Conservation (phyloP, 2,797 vertebrate genomes). For the Danio jaintianensis region DNA sequence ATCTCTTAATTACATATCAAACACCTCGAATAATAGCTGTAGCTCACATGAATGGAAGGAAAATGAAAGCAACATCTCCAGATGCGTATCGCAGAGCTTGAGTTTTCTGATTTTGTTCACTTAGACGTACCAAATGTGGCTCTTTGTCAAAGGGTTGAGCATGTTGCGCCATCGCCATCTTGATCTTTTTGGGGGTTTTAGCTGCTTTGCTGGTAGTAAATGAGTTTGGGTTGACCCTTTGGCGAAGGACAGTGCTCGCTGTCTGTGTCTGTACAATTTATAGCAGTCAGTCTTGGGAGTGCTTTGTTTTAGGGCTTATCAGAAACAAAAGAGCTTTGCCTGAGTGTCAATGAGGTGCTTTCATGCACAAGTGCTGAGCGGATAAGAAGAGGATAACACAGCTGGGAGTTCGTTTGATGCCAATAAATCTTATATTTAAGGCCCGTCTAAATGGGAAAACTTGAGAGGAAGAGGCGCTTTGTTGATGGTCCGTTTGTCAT, state of each 20-base stretch:
- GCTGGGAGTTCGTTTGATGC: constrained; percentile 27
- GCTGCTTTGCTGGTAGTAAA: constrained; percentile 3
- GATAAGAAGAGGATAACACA: constrained; percentile 26
- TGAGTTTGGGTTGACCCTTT: constrained; percentile 29
- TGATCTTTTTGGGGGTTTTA: background rate
- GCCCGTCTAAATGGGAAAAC: constrained; percentile 6
- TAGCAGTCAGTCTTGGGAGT: constrained; percentile 33
- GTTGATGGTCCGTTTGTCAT: constrained; percentile 8
- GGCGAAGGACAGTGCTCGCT: constrained; percentile 5
- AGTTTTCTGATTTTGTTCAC: background rate
- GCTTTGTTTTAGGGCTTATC: constrained; percentile 54
- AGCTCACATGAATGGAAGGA: background rate
- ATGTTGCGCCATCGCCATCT: background rate
- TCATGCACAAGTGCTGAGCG: constrained; percentile 38
- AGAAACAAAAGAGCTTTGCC: constrained; percentile 46
- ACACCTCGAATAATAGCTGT: constrained; percentile 1
- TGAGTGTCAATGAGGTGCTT: constrained; percentile 48
- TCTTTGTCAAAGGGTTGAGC: constrained; percentile 15
- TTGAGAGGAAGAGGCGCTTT: background rate
- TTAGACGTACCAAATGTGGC: background rate
- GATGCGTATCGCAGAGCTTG: constrained; percentile 6
- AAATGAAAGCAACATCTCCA: constrained; percentile 5
- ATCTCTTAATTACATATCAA: constrained; percentile 37
- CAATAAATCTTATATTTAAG: constrained; percentile 43
- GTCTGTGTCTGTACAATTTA: constrained; percentile 46